These are phyloP conservation scores for Cirrhinus molitorella DNA, from an alignment of 2,797 vertebrate species.

Conservation along the genomic window DNA sequence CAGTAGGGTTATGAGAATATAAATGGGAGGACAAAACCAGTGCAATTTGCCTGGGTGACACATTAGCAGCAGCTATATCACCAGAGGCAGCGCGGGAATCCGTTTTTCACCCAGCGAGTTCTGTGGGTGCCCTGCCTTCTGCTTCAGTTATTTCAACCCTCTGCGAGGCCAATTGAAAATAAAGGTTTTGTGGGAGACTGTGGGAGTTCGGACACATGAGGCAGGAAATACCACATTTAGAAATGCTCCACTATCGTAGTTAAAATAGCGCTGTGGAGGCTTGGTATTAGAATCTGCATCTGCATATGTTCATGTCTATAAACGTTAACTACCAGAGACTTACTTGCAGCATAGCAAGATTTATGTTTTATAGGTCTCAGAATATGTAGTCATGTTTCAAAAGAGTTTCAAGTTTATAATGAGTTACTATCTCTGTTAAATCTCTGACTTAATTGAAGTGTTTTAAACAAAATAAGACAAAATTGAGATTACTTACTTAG, in stretches of 20 bases:
- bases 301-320: neutral
- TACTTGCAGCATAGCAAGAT: neutral
- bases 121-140: constrained; percentile 52
- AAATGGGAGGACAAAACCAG: constrained; percentile 73
- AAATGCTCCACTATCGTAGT: neutral
- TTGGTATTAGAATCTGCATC: constrained; percentile 11
- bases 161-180: constrained; percentile 29
- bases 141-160: constrained; percentile 54
- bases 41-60: constrained; percentile 74
- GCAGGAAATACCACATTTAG: constrained; percentile 35
- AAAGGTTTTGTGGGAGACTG: constrained; percentile 26
- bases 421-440: too few species aligned
- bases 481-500: neutral
- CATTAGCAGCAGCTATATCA: constrained; percentile 68
- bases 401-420: neutral
- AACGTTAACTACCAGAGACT: neutral
- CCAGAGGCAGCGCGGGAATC: constrained; percentile 53
- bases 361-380: neutral
- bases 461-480: neutral
- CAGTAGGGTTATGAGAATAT: constrained; percentile 77
- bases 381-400: neutral
- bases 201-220: constrained; percentile 12
- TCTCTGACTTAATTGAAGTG: neutral
- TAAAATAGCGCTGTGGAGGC: neutral
- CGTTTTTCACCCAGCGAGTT: constrained; percentile 68